Base-by-base conservation (phyloP, 2,797 vertebrate genomes). In the Perodicticus potto region DNA sequence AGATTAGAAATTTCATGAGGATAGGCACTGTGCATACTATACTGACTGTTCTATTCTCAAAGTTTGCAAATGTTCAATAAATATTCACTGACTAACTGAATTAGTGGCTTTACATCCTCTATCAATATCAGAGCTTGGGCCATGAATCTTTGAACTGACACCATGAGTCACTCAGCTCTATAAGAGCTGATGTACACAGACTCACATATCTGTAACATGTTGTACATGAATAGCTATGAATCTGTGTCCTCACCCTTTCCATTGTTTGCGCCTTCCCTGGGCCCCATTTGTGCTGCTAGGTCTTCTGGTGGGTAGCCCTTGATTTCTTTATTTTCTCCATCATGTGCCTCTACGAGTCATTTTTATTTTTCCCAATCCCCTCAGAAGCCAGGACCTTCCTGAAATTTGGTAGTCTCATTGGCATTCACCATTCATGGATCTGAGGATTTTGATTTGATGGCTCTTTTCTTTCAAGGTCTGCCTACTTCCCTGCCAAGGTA, bases 381-480 rank as follows among this genome's bases (percentile, higher is more conserved):
- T 53, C 40, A 76, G 1, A 45, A 13, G 20, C 49, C 70, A 84
- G 77, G 63, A 70, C 2, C 19, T 63, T 37, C 55, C 63, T 37
- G 16, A 7, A 55, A 83, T 25, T 27, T 59, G 63, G 29, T 22
- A 4, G 6, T 20, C 32, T 87, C 61, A 5, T 0, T 77, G 49
- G 6, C 14, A 34, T 65, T 90, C 14, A 61, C 7, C 2, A 22
- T n/a, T n/a, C 13, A 55, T 13, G 32, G 49, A 55, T 29, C 25
- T 17, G 32, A 65, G 67, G 29, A 17, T 95, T 87, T 82, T 86
- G 25, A 53, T 74, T 34, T 57, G 34, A 81, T 57, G 37, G 20
- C 13, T 87, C 11, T 84, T 53, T 92, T 82, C 73, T 90, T 88
- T 77, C 82, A 96, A 55, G 45, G 27, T 49, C 69, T 91, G 2